These are phyloP conservation scores for Tor tambroides DNA, from an alignment of 2,113 vertebrate species.

Conservation along the genomic window DNA sequence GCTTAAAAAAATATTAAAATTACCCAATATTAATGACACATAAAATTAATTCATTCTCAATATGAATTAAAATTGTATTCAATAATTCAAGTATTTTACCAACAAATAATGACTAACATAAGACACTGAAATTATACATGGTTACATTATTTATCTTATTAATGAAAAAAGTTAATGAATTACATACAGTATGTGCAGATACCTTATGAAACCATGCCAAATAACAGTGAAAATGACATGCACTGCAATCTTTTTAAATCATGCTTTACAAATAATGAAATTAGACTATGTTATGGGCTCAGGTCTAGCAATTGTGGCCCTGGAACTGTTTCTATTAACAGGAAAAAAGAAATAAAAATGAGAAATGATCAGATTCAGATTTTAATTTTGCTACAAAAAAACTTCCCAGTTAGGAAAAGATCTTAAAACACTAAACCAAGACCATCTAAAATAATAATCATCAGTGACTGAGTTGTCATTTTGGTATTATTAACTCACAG, in stretches of 20 bases:
- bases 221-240: no score
- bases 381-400: not conserved
- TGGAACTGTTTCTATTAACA: not conserved
- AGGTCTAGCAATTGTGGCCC: not conserved
- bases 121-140: not conserved
- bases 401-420: not conserved
- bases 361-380: not conserved
- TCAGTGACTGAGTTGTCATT: not conserved
- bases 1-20: no score
- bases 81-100: not conserved
- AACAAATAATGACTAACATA: not conserved
- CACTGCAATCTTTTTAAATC: no score
- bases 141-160: not conserved
- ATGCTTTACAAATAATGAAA: no score
- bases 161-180: no score
- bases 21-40: not conserved
- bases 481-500: not conserved
- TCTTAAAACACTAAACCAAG: not conserved
- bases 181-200: no score
- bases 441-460: not conserved
- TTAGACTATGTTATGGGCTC: not conserved
- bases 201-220: no score
- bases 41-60: not conserved
- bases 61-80: not conserved
- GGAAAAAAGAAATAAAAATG: not conserved